Evolutionary conservation across 1,140 invertebrate species (phyloP).

Genomic region (Bombus turneri): DNA sequence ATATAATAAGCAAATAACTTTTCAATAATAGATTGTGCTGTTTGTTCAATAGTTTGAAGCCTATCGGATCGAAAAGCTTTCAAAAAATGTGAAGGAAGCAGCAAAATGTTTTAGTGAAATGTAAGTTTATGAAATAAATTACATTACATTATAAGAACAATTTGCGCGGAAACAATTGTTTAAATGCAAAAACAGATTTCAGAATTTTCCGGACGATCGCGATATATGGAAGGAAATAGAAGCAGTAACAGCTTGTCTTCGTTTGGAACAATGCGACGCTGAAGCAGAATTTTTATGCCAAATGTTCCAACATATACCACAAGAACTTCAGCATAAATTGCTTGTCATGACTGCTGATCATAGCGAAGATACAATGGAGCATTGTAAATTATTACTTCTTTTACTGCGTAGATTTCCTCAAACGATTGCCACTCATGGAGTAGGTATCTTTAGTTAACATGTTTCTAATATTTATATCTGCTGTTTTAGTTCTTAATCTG

Average conservation of each 20-base stretch:
- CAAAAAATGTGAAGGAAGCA: slow-evolving; percentile 90
- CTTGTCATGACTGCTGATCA: slow-evolving; percentile 92
- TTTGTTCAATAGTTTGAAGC: slow-evolving; percentile 87
- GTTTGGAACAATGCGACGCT: slow-evolving; percentile 83
- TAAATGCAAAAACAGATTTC: slow-evolving; percentile 79
- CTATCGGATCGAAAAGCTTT: slow-evolving; percentile 90
- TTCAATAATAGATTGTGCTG: slow-evolving; percentile 4
- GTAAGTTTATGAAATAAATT: slow-evolving; percentile 74
- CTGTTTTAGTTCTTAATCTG: slow-evolving; percentile 4
- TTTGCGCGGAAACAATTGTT: slow-evolving; percentile 11
- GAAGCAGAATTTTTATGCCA: slow-evolving; percentile 84
- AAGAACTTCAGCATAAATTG: slow-evolving; percentile 89
- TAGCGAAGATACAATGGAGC: slow-evolving; percentile 93
- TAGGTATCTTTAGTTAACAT: slow-evolving; percentile 77
- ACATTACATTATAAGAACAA: slow-evolving; percentile 17
- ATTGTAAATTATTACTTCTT: slow-evolving; percentile 90
- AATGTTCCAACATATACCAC: slow-evolving; percentile 87
- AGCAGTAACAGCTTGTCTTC: slow-evolving; percentile 88
- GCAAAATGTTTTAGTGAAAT: slow-evolving; percentile 90
- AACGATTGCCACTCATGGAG: slow-evolving; percentile 89
- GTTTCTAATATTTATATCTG: background rate
- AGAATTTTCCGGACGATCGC: slow-evolving; percentile 85
- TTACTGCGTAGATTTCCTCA: slow-evolving; percentile 91
- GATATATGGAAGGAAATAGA: slow-evolving; percentile 92
- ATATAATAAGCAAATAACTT: background rate